Conservation (phyloP, 1,140 invertebrate genomes). For the Galleria mellonella region DNA sequence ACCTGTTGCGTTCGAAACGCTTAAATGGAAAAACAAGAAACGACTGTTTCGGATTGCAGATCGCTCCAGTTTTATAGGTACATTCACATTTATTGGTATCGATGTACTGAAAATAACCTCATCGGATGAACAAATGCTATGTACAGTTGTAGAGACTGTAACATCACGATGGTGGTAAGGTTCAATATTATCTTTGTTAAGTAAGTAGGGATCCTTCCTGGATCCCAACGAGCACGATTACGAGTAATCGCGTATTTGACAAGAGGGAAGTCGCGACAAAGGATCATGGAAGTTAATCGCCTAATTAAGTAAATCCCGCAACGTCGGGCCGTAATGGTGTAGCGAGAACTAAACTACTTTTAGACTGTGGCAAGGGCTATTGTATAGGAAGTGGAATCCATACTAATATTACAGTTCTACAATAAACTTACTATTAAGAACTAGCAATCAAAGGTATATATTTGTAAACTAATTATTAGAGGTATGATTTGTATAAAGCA, state of each 20-base stretch:
- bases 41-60: neutral
- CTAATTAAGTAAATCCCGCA: slow-evolving; percentile 23
- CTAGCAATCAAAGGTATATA: too few species aligned
- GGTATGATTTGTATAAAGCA: too few species aligned
- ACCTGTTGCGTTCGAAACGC: slow-evolving; percentile 38
- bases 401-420: too few species aligned
- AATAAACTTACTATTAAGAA: too few species aligned
- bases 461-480: too few species aligned
- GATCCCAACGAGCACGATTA: too few species aligned
- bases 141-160: neutral
- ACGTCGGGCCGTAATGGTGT: slow-evolving; percentile 6
- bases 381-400: too few species aligned
- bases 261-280: slow-evolving; percentile 6
- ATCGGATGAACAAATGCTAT: neutral
- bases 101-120: neutral
- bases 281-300: slow-evolving; percentile 24
- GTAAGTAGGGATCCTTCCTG: slow-evolving; percentile 2
- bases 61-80: neutral
- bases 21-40: slow-evolving; percentile 17
- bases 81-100: neutral
- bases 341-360: slow-evolving; percentile 38
- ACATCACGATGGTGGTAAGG: too few species aligned
- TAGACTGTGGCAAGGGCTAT: too few species aligned
- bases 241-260: slow-evolving; percentile 5
- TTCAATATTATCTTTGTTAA: slow-evolving; percentile 6